Percentiles rank a stretch among this genome's conserved stretches.
Evolutionary conservation across 1,140 invertebrate species (phyloP).

Genomic region (Wasmannia auropunctata): DNA sequence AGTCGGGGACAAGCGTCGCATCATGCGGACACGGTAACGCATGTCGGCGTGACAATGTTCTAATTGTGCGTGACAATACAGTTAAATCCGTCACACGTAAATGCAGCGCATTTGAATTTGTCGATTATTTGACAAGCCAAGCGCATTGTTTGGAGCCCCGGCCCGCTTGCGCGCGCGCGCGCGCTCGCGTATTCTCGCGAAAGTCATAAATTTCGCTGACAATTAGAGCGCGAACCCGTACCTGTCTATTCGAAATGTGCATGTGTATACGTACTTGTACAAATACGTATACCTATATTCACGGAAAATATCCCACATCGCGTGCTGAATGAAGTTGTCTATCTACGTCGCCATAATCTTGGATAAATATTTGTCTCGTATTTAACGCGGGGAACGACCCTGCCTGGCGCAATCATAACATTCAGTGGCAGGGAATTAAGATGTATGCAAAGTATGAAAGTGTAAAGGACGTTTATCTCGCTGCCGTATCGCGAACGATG

Average conservation of each 20-base stretch:
- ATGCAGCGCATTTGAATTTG: slow-evolving; percentile 26
- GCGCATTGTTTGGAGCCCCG: background rate
- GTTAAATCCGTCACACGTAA: slow-evolving; percentile 12
- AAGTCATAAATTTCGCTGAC: slow-evolving; percentile 36
- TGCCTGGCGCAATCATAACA: background rate
- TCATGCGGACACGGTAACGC: background rate
- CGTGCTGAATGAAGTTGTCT: slow-evolving; percentile 31
- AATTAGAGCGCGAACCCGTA: slow-evolving; percentile 9
- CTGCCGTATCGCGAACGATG: background rate
- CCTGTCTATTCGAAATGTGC: slow-evolving; percentile 29
- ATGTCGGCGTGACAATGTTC: slow-evolving; percentile 6
- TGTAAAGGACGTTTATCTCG: slow-evolving; percentile 4
- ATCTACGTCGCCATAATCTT: slow-evolving; percentile 46
- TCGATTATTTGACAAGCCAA: slow-evolving; percentile 35
- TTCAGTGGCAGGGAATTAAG: slow-evolving; percentile 11
- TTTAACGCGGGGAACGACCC: slow-evolving; percentile 1
- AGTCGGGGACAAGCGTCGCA: slow-evolving; percentile 9
- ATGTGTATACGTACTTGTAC: too few relatives aligned
- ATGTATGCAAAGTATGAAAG: background rate
- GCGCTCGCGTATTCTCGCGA: background rate
- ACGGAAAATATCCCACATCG: background rate
- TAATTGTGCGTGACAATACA: slow-evolving; percentile 14
- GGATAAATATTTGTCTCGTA: slow-evolving; percentile 41
- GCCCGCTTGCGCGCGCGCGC: background rate
- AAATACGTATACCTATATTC: background rate